These are phyloP conservation scores for Sturnus vulgaris DNA, from an alignment of 2,113 vertebrate genomes.

Conservation along the genomic window DNA sequence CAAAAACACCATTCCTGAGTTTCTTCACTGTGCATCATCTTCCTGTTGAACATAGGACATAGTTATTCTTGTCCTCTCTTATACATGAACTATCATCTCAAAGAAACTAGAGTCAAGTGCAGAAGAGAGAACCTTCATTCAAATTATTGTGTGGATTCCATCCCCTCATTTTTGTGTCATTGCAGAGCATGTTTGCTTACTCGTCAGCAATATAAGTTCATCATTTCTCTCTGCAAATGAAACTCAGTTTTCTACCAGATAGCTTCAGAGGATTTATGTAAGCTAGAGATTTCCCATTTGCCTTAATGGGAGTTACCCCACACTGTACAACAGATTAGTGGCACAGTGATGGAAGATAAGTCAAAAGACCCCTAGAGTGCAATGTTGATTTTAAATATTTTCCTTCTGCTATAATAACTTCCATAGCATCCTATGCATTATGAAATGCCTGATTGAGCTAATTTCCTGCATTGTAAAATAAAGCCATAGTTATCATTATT, in stretches of 20 bases:
- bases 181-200: neutral
- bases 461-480: slow-evolving; percentile 31
- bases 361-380: slow-evolving; percentile 20
- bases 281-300: neutral
- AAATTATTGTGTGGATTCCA: neutral
- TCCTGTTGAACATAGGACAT: neutral
- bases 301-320: neutral
- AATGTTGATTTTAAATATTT: slow-evolving; percentile 46
- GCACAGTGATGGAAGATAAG: neutral
- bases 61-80: neutral
- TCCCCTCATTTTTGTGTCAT: neutral
- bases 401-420: slow-evolving; percentile 2
- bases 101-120: neutral
- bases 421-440: neutral
- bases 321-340: neutral
- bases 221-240: neutral
- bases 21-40: neutral
- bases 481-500: slow-evolving; percentile 38
- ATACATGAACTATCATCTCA: neutral
- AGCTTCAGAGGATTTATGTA: neutral
- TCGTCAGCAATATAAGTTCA: neutral
- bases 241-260: neutral
- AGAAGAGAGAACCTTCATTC: neutral
- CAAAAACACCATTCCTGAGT: neutral
- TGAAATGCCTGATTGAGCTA: slow-evolving; percentile 9